phyloP scores from a whole-genome alignment of 2,888 invertebrate species.

The Ariolimax columbianus region DNA sequence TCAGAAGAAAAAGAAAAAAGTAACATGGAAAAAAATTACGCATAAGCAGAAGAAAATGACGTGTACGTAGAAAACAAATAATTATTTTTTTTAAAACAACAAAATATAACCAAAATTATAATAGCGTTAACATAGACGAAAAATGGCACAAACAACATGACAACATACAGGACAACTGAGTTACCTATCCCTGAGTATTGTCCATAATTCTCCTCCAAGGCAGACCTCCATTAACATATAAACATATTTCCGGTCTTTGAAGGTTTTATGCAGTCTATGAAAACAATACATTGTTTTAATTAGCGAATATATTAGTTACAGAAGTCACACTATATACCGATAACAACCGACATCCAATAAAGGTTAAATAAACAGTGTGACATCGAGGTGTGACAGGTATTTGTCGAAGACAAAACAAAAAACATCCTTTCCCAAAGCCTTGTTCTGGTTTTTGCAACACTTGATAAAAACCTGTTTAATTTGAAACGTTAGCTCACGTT shows the following conservation, averaged over 20 bases:
- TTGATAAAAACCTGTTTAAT: no score
- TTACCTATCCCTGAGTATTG: conserved; percentile 89
- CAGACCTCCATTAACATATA: conserved; percentile 97
- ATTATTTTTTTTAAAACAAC: no score
- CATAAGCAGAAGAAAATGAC: no score
- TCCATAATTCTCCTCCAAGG: conserved; percentile 96
- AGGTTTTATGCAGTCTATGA: conserved; percentile 90
- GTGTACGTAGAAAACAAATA: no score
- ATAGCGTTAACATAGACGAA: neutral
- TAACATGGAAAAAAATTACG: neutral
- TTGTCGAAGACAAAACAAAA: neutral
- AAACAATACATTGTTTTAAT: neutral
- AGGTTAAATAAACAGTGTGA: no score
- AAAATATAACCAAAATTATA: no score
- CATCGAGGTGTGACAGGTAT: no score
- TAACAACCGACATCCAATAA: no score
- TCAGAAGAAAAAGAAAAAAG: neutral
- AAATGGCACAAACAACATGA: neutral
- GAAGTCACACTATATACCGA: no score
- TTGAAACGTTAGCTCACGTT: no score
- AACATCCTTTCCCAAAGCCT: neutral
- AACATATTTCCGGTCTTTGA: conserved; percentile 92
- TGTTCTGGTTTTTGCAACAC: no score
- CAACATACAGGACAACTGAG: conserved; percentile 8
- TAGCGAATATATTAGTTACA: no score